Percentiles rank a stretch among this genome's conserved stretches.
Evolutionary conservation across 2,113 vertebrate genomes (phyloP).

Genomic region (Meleagris gallopavo): DNA sequence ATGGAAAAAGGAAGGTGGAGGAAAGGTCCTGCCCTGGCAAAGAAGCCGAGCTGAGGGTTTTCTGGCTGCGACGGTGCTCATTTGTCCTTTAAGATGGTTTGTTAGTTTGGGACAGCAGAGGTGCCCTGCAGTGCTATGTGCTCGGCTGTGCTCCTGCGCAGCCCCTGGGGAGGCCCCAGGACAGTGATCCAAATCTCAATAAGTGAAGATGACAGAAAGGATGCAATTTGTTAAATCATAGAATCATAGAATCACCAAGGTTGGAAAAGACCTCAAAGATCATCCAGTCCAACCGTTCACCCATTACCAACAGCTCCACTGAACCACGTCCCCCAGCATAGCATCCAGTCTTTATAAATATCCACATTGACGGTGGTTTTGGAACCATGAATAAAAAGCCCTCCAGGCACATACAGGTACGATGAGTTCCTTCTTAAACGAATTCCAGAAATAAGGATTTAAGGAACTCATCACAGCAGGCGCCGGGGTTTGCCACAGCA

Average conservation of each 20-base stretch:
- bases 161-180: too few relatives aligned
- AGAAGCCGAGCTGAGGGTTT: fast-evolving
- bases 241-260: too few relatives aligned
- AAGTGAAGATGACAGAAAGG: not conserved
- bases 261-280: too few relatives aligned
- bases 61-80: not conserved
- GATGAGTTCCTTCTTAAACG: not conserved
- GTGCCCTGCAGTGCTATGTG: fast-evolving
- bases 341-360: too few relatives aligned
- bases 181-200: too few relatives aligned
- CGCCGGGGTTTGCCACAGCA: not conserved
- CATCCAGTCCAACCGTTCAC: too few relatives aligned
- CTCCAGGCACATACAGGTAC: too few relatives aligned
- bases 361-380: not conserved
- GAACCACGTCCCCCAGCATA: too few relatives aligned
- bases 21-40: not conserved
- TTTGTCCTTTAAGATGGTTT: fast-evolving
- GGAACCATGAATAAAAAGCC: not conserved
- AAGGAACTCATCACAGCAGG: fast-evolving
- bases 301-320: too few relatives aligned
- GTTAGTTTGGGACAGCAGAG: not conserved
- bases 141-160: not conserved
- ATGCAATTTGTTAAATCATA: not conserved
- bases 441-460: not conserved
- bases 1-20: fast-evolving